phyloP scores from a whole-genome alignment of 2,113 vertebrate genomes.

The Euleptes europaea region DNA sequence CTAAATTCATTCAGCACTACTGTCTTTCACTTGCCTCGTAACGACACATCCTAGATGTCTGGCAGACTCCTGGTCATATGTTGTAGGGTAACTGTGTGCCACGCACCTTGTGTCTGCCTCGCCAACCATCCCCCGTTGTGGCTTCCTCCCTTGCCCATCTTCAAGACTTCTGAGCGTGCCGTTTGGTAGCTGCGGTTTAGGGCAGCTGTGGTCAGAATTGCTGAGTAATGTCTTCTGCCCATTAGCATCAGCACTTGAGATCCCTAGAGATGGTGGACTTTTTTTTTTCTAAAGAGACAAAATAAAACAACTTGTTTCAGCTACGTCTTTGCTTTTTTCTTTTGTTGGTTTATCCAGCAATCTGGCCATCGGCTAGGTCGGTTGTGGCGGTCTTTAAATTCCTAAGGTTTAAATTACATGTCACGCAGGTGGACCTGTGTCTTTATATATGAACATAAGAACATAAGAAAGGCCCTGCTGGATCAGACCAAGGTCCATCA shows the following conservation, averaged over 20 bases:
- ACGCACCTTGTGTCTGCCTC: not conserved
- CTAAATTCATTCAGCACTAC: constrained; percentile 42
- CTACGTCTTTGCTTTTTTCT: constrained; percentile 1
- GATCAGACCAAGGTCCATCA: no score
- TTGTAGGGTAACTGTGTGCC: constrained; percentile 8
- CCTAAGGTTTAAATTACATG: not conserved
- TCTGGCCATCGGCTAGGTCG: no score
- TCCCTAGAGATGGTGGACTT: constrained; percentile 35
- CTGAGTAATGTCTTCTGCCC: constrained; percentile 5
- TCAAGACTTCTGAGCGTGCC: not conserved
- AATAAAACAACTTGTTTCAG: constrained; percentile 70
- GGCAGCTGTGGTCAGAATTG: constrained; percentile 18
- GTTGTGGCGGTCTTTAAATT: not conserved
- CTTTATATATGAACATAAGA: not conserved
- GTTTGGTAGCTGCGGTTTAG: not conserved
- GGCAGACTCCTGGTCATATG: constrained; percentile 36
- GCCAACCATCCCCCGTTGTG: not conserved
- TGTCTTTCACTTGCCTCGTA: constrained; percentile 47
- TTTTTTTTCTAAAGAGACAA: constrained; percentile 57
- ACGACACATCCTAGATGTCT: not conserved
- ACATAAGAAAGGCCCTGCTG: no score
- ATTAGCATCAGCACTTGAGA: constrained; percentile 36
- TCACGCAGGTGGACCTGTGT: not conserved
- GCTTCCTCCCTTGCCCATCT: constrained; percentile 3
- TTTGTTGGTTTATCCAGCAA: not conserved